Conservation (phyloP, 1,140 invertebrate species). For the Cecropterus lyciades region DNA sequence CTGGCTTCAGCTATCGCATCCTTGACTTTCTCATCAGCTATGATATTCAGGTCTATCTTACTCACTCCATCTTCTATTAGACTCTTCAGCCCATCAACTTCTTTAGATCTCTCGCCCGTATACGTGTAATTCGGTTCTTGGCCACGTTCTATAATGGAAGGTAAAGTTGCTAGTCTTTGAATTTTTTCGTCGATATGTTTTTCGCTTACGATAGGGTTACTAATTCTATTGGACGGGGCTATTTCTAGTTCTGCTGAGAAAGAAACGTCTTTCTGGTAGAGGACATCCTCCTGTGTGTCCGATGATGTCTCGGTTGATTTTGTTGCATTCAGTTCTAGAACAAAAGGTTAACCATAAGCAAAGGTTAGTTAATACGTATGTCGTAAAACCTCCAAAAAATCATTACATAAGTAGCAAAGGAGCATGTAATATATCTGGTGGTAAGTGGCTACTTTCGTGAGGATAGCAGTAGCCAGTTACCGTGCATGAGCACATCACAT, state of each 20-base stretch:
- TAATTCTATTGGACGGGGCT: conserved; percentile 76
- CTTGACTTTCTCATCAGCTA: conserved; percentile 61
- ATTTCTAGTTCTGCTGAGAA: conserved; percentile 90
- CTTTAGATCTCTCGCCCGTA: conserved; percentile 69
- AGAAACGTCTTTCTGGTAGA: conserved; percentile 93
- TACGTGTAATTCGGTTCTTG: conserved; percentile 63
- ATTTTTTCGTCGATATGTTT: conserved; percentile 69
- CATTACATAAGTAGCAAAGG: no score
- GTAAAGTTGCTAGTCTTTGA: conserved; percentile 56
- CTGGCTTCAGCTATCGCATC: conserved; percentile 50
- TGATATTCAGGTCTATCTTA: conserved; percentile 75
- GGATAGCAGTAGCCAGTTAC: no score
- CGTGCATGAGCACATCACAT: no score
- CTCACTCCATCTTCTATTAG: conserved; percentile 78
- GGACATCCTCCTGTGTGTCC: conserved; percentile 89
- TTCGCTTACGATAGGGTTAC: conserved; percentile 65
- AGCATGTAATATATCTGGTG: no score
- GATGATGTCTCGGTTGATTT: conserved; percentile 83
- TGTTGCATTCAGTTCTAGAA: conserved; percentile 90
- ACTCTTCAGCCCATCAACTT: conserved; percentile 72
- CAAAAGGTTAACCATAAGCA: conserved; percentile 36
- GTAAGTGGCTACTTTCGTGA: no score
- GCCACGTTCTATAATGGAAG: conserved; percentile 40
- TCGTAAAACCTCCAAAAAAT: no score
- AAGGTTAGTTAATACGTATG: no score